These are phyloP conservation scores for Meliscaeva auricollis DNA, from an alignment of 2,888 invertebrate species.

Conservation along the genomic window DNA sequence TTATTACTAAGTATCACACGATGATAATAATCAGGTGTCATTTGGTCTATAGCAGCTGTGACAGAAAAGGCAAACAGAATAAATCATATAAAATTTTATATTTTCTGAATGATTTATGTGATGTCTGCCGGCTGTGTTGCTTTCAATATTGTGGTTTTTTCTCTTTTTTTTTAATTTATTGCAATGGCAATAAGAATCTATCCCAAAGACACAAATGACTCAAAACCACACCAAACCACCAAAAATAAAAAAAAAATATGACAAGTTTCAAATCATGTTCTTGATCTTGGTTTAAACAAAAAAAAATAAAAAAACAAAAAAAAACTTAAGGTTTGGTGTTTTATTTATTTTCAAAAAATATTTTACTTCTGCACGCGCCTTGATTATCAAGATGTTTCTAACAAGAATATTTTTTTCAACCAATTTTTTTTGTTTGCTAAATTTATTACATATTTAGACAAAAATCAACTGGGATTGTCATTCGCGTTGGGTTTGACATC, in stretches of 20 bases:
- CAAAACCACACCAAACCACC: neutral
- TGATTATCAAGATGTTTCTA: conserved; percentile 54
- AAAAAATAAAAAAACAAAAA: neutral
- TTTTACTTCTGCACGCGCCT: conserved; percentile 46
- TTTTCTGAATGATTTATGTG: conserved; percentile 29
- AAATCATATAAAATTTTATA: conserved; percentile 24
- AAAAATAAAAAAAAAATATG: neutral
- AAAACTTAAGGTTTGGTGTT: conserved; percentile 10
- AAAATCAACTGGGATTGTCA: conserved; percentile 42
- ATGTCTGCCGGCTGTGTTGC: neutral
- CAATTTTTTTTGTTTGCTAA: conserved; percentile 9
- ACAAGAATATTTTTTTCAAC: conserved; percentile 16
- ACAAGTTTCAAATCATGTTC: conserved; percentile 4
- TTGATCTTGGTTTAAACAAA: neutral
- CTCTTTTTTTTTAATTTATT: conserved; percentile 45
- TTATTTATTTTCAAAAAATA: conserved; percentile 16
- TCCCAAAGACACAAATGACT: neutral
- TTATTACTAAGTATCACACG: neutral
- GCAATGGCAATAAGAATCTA: neutral
- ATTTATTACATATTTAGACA: conserved; percentile 4
- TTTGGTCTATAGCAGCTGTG: conserved; percentile 10
- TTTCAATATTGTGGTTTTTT: neutral
- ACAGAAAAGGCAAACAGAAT: conserved; percentile 15
- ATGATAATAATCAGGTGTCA: conserved; percentile 20
- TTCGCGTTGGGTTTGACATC: conserved; percentile 7